These are phyloP conservation scores for Maconellicoccus hirsutus DNA, from an alignment of 1,140 invertebrate species.

Conservation along the genomic window DNA sequence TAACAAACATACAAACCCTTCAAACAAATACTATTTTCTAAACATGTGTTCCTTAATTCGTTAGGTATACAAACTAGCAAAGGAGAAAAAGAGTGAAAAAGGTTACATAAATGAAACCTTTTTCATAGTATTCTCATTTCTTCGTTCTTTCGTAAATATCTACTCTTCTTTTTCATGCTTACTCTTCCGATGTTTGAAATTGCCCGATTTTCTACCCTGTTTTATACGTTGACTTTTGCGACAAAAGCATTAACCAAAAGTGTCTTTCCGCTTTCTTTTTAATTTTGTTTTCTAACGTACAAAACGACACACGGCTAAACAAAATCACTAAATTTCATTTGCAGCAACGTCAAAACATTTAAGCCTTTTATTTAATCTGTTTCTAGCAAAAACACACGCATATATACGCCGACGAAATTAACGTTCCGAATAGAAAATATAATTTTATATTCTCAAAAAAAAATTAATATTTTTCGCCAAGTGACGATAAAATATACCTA, in stretches of 20 bases:
- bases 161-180: background rate
- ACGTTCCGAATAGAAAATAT: too few relatives aligned
- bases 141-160: background rate
- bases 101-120: background rate
- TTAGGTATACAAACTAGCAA: background rate
- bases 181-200: slow-evolving; percentile 4
- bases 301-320: background rate
- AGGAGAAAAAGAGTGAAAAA: background rate
- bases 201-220: background rate
- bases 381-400: background rate
- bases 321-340: background rate
- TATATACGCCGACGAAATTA: background rate
- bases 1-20: background rate
- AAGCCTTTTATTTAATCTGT: background rate
- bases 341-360: background rate
- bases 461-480: too few relatives aligned
- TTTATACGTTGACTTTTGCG: background rate
- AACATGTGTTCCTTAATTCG: background rate
- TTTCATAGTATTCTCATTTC: background rate
- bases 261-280: background rate
- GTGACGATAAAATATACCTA: too few relatives aligned
- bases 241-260: background rate
- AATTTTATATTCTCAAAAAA: too few relatives aligned
- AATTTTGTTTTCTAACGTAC: background rate
- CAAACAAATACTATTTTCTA: background rate